These are phyloP conservation scores for Pyrochroa serraticornis DNA, from an alignment of 2,888 invertebrate genomes.

Conservation along the genomic window DNA sequence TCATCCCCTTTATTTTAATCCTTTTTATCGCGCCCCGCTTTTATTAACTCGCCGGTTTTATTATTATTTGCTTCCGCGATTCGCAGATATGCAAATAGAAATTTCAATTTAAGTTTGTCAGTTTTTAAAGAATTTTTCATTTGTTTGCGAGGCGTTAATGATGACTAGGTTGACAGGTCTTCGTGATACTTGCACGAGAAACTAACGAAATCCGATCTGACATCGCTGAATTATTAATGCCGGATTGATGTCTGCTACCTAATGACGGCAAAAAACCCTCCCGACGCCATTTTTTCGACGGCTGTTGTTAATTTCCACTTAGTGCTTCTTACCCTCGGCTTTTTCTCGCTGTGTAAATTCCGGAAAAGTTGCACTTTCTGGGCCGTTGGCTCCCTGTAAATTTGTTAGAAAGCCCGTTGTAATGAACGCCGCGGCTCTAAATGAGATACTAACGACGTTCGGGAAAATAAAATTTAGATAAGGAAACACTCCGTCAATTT, in stretches of 20 bases:
- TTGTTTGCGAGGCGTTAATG: conserved; percentile 4
- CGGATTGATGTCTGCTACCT: background rate
- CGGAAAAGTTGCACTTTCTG: no score
- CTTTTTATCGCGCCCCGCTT: conserved; percentile 4
- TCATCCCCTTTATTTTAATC: background rate
- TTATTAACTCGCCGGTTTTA: background rate
- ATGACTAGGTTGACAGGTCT: conserved; percentile 3
- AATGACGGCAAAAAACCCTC: background rate
- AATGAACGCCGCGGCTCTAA: no score
- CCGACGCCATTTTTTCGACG: no score
- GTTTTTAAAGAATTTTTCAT: conserved; percentile 12
- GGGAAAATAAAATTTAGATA: no score
- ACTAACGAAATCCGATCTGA: background rate
- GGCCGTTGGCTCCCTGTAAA: no score
- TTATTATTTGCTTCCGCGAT: conserved; percentile 9
- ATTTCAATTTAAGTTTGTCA: conserved; percentile 16
- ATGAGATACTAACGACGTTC: no score
- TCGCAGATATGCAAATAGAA: conserved; percentile 12
- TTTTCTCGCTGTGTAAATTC: no score
- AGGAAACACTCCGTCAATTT: no score
- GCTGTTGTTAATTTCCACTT: no score
- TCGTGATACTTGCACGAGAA: background rate
- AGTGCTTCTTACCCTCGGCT: no score
- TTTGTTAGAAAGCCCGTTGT: no score
- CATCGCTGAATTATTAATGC: no score